Base-by-base conservation (phyloP, 2,888 invertebrate genomes). In the Anthophora plumipes region DNA sequence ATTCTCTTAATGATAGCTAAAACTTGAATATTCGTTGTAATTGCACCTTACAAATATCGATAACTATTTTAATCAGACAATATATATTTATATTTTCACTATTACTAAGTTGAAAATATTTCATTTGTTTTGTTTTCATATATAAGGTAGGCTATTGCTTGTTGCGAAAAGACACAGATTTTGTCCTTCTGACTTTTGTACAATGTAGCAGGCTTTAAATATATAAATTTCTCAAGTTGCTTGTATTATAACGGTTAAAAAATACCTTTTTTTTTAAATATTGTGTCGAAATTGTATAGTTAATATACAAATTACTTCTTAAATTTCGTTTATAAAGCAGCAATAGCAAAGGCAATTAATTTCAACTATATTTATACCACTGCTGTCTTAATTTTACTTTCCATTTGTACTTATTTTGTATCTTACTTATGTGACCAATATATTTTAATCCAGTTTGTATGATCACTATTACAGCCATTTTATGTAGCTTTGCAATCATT, bases 351-450 rank as follows among this genome's bases (percentile, higher is more conserved):
- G 70, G 76, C 76, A 76, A 66, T 74, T n/a, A 66, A 75, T 61
- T 52, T 46, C 54, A 54, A 59, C 39, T 69, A 63, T 64, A 71
- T 63, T 63, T 74, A 41, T 81, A 75, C 61, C 59, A 63, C 20
- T 63, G 67, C 39, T 60, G 41, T 57, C 25, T 50, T 80, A 75
- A 52, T 41, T 61, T 80, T 52, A 81, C 25, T 75, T 70, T 77
- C 37, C 68, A 74, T 85, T 85, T 85, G 84, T 84, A 85, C 84
- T 85, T 86, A 85, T 66, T 59, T 48, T 74, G 46, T 80, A 80
- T 43, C 14, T 85, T 69, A 83, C 43, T 63, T 61, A 31, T 72
- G 9, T 43, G 59, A 52, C 43, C 54, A 67, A 57, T 67, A 72
- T 52, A 46, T 50, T 22, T 48, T 43, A 54, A 37, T 60, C 37